phyloP scores from a whole-genome alignment of 1,140 invertebrate genomes.

The Aphaenogaster ashmeadi region DNA sequence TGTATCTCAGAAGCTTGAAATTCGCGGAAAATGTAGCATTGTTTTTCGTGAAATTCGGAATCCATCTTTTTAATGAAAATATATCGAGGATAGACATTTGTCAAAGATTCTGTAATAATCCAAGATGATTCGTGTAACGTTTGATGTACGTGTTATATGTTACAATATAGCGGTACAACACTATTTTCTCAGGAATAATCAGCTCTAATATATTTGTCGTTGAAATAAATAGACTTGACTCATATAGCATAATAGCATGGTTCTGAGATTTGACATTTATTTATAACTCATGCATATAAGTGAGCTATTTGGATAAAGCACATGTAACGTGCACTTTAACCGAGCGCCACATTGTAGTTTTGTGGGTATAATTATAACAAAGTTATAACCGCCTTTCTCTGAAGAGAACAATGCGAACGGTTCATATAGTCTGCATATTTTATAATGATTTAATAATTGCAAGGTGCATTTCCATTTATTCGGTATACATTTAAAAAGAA shows the following conservation, averaged over 20 bases:
- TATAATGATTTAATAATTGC: conserved; percentile 48
- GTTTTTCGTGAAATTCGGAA: neutral
- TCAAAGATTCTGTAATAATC: conserved; percentile 13
- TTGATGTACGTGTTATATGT: neutral
- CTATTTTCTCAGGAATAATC: neutral
- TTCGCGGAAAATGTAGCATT: neutral
- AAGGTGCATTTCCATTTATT: conserved; percentile 25
- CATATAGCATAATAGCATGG: neutral
- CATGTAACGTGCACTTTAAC: conserved; percentile 10
- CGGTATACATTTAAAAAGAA: neutral
- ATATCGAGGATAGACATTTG: neutral
- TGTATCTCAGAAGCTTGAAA: neutral
- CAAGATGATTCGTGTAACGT: neutral
- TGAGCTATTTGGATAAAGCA: conserved; percentile 2
- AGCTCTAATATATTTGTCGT: neutral
- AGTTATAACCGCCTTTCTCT: conserved; percentile 30
- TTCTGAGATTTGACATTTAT: conserved; percentile 44
- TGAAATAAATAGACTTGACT: neutral
- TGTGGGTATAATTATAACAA: conserved; percentile 47
- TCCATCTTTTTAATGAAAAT: neutral
- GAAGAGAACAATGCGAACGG: conserved; percentile 34
- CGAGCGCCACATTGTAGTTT: conserved; percentile 32
- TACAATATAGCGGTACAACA: too few relatives aligned
- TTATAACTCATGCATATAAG: conserved; percentile 18
- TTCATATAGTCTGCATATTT: conserved; percentile 47